Conservation (phyloP, 2,888 invertebrate genomes). For the Spodoptera picta region DNA sequence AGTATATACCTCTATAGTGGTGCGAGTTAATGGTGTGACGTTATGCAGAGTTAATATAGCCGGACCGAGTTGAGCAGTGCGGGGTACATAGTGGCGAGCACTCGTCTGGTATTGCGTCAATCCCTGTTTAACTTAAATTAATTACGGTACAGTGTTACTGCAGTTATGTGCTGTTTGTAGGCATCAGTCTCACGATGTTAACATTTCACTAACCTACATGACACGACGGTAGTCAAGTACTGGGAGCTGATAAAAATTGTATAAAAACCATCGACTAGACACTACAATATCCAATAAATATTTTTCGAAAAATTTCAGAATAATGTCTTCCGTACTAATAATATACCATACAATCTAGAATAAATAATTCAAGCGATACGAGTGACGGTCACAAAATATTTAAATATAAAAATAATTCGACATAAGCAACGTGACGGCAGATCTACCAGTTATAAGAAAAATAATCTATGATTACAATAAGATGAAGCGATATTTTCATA, state of each 20-base stretch:
- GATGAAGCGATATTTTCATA: slow-evolving; percentile 75
- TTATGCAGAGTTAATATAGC: slow-evolving; percentile 50
- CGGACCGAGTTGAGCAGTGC: slow-evolving; percentile 43
- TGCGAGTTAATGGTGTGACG: slow-evolving; percentile 4
- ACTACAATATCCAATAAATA: slow-evolving; percentile 82
- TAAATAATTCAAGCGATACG: slow-evolving; percentile 81
- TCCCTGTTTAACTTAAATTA: slow-evolving; percentile 77
- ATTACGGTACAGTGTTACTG: slow-evolving; percentile 68
- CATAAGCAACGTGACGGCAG: slow-evolving; percentile 79
- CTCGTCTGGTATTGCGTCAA: slow-evolving; percentile 80
- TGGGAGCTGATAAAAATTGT: slow-evolving; percentile 65
- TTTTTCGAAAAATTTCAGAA: slow-evolving; percentile 67
- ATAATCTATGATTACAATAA: slow-evolving; percentile 79
- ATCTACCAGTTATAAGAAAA: slow-evolving; percentile 74
- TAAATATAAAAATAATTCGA: slow-evolving; percentile 69
- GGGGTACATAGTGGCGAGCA: slow-evolving; percentile 23
- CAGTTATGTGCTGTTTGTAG: slow-evolving; percentile 64
- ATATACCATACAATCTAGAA: slow-evolving; percentile 75
- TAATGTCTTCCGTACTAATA: slow-evolving; percentile 62
- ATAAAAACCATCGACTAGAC: slow-evolving; percentile 81
- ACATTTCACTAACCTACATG: slow-evolving; percentile 65
- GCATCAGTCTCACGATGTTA: slow-evolving; percentile 73
- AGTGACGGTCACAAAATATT: slow-evolving; percentile 70
- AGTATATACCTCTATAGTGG: slow-evolving; percentile 1
- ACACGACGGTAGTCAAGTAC: slow-evolving; percentile 50